Evolutionary conservation across 2,113 vertebrate species (phyloP).

Genomic region (Macquaria ambigua): DNA sequence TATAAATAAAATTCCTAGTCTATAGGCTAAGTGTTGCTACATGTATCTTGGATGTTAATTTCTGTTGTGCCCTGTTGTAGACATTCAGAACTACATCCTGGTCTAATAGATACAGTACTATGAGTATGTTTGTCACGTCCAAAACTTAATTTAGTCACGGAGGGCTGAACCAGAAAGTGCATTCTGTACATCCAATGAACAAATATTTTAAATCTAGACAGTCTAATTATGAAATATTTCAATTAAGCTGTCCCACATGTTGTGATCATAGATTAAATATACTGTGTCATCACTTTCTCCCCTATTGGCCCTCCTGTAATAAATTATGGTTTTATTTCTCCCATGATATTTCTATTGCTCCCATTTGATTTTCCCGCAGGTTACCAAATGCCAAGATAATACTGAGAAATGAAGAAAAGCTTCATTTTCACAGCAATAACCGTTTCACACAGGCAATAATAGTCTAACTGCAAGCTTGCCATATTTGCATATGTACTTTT

Average conservation of each 20-base stretch:
- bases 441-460: conserved; percentile 51
- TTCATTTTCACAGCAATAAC: conserved; percentile 65
- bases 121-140: background rate
- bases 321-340: conserved; percentile 42
- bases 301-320: conserved; percentile 14
- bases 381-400: conserved; percentile 40
- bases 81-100: background rate
- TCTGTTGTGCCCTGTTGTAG: background rate
- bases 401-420: conserved; percentile 57
- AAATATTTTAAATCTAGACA: background rate
- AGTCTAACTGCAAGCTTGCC: conserved; percentile 29
- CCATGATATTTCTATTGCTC: conserved; percentile 37
- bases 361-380: conserved; percentile 29
- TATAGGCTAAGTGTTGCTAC: background rate
- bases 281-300: conserved; percentile 29
- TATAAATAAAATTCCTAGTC: background rate
- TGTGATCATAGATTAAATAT: conserved; percentile 37
- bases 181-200: background rate
- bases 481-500: conserved; percentile 65
- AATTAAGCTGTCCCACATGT: background rate
- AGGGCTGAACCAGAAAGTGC: background rate
- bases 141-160: background rate
- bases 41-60: background rate
- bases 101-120: background rate
- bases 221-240: background rate